Conservation (phyloP, 1,140 invertebrate species). For the Eciton burchellii region DNA sequence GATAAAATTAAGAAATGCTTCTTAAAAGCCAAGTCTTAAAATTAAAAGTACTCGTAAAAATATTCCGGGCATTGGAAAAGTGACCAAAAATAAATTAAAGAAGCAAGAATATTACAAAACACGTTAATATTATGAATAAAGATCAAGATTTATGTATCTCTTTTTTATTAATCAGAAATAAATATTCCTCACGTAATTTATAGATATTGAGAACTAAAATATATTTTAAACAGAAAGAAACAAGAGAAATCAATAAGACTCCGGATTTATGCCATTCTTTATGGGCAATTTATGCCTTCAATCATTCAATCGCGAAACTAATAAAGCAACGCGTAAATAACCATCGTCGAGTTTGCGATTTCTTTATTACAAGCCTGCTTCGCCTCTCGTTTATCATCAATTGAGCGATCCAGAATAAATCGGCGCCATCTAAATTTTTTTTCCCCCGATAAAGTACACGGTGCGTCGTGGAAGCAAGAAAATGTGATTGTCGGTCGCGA, state of each 20-base stretch:
- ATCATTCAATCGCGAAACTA: conserved; percentile 19
- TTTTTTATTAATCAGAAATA: neutral
- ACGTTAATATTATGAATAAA: no score
- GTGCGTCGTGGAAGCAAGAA: no score
- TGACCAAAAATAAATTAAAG: no score
- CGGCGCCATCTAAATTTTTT: conserved; percentile 14
- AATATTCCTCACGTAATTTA: neutral
- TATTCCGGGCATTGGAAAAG: no score
- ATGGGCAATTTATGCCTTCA: no score
- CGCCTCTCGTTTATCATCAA: neutral
- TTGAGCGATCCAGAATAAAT: neutral
- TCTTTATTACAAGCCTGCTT: neutral
- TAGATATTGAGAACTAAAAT: neutral
- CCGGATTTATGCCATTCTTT: neutral
- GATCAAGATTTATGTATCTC: neutral
- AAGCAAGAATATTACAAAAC: no score
- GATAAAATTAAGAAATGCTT: neutral
- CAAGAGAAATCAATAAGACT: neutral
- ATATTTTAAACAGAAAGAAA: neutral
- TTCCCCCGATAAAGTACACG: neutral
- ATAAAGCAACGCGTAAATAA: neutral
- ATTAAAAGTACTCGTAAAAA: no score
- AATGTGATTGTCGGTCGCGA: conserved; percentile 18
- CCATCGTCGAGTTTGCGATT: neutral
- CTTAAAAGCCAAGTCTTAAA: neutral